These are phyloP conservation scores for Cryptotermes secundus DNA, from an alignment of 1,140 invertebrate species.

Conservation along the genomic window DNA sequence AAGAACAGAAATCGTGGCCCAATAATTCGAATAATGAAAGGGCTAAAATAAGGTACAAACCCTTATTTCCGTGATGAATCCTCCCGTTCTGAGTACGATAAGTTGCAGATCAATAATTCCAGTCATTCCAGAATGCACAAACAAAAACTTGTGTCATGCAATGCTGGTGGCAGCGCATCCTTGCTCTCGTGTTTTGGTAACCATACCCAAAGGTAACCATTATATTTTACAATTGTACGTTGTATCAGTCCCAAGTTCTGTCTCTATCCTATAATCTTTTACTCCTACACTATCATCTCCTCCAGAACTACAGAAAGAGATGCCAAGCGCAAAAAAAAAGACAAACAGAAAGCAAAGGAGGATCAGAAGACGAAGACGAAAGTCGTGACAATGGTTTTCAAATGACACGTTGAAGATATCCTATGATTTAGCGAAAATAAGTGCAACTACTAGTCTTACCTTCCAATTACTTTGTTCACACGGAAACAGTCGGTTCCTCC, in stretches of 20 bases:
- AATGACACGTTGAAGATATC: slow-evolving; percentile 2
- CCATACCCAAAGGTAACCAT: background rate
- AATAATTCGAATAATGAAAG: background rate
- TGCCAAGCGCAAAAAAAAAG: background rate
- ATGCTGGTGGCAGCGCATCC: background rate
- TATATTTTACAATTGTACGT: background rate
- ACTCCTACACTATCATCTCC: background rate
- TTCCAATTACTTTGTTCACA: background rate
- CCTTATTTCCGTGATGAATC: background rate
- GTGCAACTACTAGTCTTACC: background rate
- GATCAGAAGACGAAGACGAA: background rate
- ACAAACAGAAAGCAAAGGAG: background rate
- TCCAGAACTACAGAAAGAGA: background rate
- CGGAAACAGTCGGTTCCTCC: background rate
- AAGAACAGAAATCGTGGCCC: too few species aligned
- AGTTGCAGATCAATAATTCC: background rate
- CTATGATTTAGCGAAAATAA: background rate
- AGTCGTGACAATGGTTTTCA: slow-evolving; percentile 3
- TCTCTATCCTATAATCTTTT: background rate
- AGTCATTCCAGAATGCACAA: background rate
- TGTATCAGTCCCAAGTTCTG: background rate
- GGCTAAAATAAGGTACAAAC: background rate
- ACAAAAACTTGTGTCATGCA: background rate
- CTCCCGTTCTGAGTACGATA: background rate
- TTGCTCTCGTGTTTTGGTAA: slow-evolving; percentile 2